phyloP scores from a whole-genome alignment of 2,888 invertebrate species.

The Ectropis crepuscularia region DNA sequence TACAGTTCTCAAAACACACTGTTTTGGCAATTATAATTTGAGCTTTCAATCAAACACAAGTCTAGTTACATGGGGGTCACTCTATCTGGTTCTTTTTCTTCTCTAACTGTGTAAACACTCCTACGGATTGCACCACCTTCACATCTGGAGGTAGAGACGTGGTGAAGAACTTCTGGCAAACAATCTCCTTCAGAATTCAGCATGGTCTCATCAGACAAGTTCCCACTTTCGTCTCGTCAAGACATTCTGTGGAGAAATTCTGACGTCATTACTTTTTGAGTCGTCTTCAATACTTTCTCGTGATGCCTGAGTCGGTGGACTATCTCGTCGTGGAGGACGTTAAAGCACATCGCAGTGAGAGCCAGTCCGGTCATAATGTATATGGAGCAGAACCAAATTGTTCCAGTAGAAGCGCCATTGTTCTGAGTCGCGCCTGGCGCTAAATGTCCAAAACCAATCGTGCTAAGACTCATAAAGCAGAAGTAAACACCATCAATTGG shows the following conservation, averaged over 20 bases:
- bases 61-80: constrained; percentile 66
- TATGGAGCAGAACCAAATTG: constrained; percentile 95
- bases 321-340: constrained; percentile 94
- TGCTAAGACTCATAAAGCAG: constrained; percentile 97
- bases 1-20: constrained; percentile 40
- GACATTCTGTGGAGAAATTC: constrained; percentile 73
- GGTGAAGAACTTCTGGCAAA: constrained; percentile 78
- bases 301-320: constrained; percentile 90
- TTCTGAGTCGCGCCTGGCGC: constrained; percentile 88
- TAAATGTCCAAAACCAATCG: constrained; percentile 95
- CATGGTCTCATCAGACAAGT: constrained; percentile 74
- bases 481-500: constrained; percentile 96
- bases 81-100: constrained; percentile 72
- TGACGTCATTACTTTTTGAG: constrained; percentile 73
- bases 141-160: constrained; percentile 67
- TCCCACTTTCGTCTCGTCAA: constrained; percentile 78
- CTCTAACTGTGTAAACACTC: constrained; percentile 71
- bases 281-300: constrained; percentile 71
- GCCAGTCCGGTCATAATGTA: constrained; percentile 96
- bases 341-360: constrained; percentile 95
- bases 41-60: constrained; percentile 38
- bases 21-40: constrained; percentile 41
- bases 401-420: constrained; percentile 84
- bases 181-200: constrained; percentile 75
- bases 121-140: constrained; percentile 74